Evolutionary conservation across 2,888 invertebrate species (phyloP).

Genomic region (Idaea dimidiata): DNA sequence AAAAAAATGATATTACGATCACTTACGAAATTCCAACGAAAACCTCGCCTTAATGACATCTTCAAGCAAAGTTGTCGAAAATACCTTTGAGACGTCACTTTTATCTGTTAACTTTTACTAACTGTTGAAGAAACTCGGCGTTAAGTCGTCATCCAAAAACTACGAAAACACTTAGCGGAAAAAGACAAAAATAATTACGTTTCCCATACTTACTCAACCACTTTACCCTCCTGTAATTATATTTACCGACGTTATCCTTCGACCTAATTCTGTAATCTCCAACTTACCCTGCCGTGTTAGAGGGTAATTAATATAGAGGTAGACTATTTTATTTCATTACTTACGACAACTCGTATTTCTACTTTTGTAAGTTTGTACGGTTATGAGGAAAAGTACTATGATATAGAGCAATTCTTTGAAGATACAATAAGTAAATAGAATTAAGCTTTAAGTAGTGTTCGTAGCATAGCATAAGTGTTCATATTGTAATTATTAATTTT

Average conservation of each 20-base stretch:
- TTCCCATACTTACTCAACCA: conserved; percentile 29
- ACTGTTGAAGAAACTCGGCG: neutral
- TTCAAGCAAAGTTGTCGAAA: too few relatives aligned
- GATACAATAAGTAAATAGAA: too few relatives aligned
- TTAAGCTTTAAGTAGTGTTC: too few relatives aligned
- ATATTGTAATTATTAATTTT: too few relatives aligned
- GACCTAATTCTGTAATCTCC: conserved; percentile 43
- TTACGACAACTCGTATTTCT: conserved; percentile 52
- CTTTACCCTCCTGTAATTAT: conserved; percentile 39
- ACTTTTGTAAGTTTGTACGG: conserved; percentile 44
- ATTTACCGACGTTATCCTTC: conserved; percentile 35
- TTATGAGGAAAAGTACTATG: conserved; percentile 28
- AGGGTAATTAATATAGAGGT: conserved; percentile 71
- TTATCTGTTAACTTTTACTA: too few relatives aligned
- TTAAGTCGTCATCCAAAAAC: neutral
- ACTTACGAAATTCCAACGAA: too few relatives aligned
- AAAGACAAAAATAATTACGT: conserved; percentile 17
- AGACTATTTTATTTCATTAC: conserved; percentile 77
- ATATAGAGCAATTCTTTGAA: too few relatives aligned
- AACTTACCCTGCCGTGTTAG: conserved; percentile 65
- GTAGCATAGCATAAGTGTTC: too few relatives aligned
- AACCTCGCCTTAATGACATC: too few relatives aligned
- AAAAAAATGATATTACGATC: too few relatives aligned
- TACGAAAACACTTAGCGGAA: neutral
- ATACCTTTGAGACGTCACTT: too few relatives aligned